These are phyloP conservation scores for Leptopilina syphax DNA, from an alignment of 2,888 invertebrate species.

Conservation along the genomic window DNA sequence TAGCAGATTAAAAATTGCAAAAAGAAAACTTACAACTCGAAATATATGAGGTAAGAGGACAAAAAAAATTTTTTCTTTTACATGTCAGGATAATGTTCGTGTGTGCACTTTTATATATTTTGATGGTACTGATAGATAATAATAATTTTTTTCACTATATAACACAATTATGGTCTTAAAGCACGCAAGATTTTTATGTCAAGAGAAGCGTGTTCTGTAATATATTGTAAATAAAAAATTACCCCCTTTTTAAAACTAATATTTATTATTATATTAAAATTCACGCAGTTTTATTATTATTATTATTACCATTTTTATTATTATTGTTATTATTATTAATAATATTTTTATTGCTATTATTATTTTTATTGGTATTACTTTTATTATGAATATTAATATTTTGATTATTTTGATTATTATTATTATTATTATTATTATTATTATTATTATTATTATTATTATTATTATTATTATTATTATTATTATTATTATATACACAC, in stretches of 20 bases:
- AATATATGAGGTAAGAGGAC: background rate
- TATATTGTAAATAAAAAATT: constrained; percentile 10
- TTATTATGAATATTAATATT: no score
- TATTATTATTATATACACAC: background rate
- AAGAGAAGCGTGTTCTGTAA: background rate
- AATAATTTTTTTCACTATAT: constrained; percentile 1
- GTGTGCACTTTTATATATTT: background rate
- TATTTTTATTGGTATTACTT: no score
- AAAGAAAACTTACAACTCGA: background rate
- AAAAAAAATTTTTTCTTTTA: background rate
- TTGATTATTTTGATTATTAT: no score
- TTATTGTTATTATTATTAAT: no score
- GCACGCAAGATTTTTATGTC: constrained; percentile 1
- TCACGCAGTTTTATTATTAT: background rate
- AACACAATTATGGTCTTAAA: constrained; percentile 6
- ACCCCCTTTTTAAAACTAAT: constrained; percentile 1
- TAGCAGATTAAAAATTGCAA: no score
- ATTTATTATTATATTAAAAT: background rate
- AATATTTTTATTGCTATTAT: no score
- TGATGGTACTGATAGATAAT: background rate
- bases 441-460: no score
- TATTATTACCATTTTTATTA: no score
- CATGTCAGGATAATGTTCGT: background rate
- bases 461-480: background rate
- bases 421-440: no score